A percentile compares a stretch with the other conserved stretches of the same genome.
Conservation (phyloP, 2,797 vertebrate genomes). For the Cottoperca gobio region DNA sequence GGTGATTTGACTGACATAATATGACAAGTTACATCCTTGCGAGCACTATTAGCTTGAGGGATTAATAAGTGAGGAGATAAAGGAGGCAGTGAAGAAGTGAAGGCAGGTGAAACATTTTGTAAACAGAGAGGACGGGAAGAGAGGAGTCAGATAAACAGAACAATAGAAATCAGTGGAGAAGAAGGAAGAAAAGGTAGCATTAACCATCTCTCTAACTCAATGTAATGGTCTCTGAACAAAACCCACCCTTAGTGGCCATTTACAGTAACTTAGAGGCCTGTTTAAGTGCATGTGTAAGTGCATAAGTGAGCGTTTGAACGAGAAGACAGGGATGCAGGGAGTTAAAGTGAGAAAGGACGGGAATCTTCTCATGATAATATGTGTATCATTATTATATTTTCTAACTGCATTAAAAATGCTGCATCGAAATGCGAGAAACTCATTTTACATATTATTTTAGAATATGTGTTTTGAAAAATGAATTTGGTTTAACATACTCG, state of each 20-base stretch:
- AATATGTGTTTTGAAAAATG: slow-evolving; percentile 1
- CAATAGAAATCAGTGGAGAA: neutral
- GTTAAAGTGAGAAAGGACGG: slow-evolving; percentile 1
- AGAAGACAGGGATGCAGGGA: neutral
- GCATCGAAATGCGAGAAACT: neutral
- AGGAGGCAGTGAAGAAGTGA: slow-evolving; percentile 45
- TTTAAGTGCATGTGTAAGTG: slow-evolving; percentile 32
- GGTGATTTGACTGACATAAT: slow-evolving; percentile 46
- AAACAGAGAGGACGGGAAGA: slow-evolving; percentile 9
- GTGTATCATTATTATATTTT: slow-evolving; percentile 5
- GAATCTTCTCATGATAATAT: neutral
- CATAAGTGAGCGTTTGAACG: slow-evolving; percentile 15
- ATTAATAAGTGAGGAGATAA: slow-evolving; percentile 55
- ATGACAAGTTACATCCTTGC: slow-evolving; percentile 48
- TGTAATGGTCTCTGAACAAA: slow-evolving; percentile 44
- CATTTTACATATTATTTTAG: slow-evolving; percentile 15
- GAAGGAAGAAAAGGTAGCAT: slow-evolving; percentile 28
- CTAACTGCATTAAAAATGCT: slow-evolving; percentile 1
- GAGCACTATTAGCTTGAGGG: slow-evolving; percentile 48
- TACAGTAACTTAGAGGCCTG: slow-evolving; percentile 40
- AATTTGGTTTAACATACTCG: neutral
- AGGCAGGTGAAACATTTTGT: slow-evolving; percentile 38
- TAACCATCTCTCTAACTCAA: slow-evolving; percentile 52
- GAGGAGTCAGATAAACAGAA: neutral
- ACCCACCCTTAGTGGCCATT: slow-evolving; percentile 37